Conservation (phyloP, 37 sponge, comb jelly and placozoan species). For the Petrosia ficiformis region DNA sequence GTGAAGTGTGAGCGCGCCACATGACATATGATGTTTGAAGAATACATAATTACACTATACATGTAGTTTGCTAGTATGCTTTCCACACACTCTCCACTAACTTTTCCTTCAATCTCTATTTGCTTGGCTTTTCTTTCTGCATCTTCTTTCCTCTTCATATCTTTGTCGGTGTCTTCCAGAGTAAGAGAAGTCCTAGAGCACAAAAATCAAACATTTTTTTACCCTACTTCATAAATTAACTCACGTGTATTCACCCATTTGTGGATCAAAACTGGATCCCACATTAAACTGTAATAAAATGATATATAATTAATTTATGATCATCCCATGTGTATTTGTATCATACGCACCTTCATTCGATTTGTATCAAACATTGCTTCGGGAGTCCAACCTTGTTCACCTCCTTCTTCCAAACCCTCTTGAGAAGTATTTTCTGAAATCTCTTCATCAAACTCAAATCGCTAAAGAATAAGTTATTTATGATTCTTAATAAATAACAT, state of each 20-base stretch:
- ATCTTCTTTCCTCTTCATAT: conserved; percentile 18
- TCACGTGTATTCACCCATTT: conserved; percentile 65
- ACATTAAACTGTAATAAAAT: conserved; percentile 30
- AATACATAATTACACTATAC: too few relatives aligned
- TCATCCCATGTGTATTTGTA: background rate
- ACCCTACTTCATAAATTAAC: conserved; percentile 4
- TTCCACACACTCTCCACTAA: too few relatives aligned
- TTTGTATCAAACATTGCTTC: conserved; percentile 64
- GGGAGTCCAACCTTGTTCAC: conserved; percentile 40
- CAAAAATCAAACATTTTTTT: background rate
- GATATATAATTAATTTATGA: background rate
- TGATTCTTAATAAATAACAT: too few relatives aligned
- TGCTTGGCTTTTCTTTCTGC: conserved; percentile 51
- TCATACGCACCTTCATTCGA: conserved; percentile 43
- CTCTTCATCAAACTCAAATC: background rate
- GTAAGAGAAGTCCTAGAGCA: conserved; percentile 50
- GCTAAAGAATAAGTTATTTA: background rate
- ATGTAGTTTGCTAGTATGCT: too few relatives aligned
- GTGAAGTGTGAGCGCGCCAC: too few relatives aligned
- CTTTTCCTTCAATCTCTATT: conserved; percentile 30
- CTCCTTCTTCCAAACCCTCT: background rate
- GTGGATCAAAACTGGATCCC: conserved; percentile 50
- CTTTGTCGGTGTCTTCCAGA: conserved; percentile 21
- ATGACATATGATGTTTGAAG: too few relatives aligned
- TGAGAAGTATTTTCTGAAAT: background rate